A percentile compares a stretch with the other conserved stretches of the same genome.
Evolutionary conservation across 2,888 invertebrate genomes (phyloP).

Genomic region (Pogonocherus hispidulus): DNA sequence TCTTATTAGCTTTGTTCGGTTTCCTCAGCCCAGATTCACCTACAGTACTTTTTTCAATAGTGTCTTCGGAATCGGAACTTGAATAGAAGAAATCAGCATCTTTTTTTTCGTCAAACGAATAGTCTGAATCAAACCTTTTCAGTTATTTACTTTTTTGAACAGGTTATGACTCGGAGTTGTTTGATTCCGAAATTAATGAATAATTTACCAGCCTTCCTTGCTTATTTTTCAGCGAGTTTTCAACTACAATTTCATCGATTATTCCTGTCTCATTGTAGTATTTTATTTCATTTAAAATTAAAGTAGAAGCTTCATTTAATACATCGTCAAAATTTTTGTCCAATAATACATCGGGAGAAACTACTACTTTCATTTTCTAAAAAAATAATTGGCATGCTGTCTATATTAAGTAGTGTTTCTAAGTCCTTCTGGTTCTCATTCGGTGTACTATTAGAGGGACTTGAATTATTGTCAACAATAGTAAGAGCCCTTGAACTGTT

Average conservation of each 20-base stretch:
- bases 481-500: not conserved
- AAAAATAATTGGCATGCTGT: conserved; percentile 6
- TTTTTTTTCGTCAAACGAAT: conserved; percentile 26
- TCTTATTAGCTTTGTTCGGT: conserved; percentile 6
- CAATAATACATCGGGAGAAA: not conserved
- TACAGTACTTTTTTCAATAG: conserved; percentile 1
- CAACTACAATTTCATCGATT: too few species aligned
- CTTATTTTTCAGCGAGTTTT: not conserved
- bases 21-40: conserved; percentile 7
- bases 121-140: conserved; percentile 24
- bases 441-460: conserved; percentile 1
- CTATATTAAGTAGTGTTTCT: not conserved
- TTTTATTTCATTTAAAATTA: not conserved
- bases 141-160: conserved; percentile 8
- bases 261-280: not conserved
- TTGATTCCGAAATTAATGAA: conserved; percentile 14
- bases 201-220: conserved; percentile 18
- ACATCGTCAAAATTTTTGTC: not conserved
- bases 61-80: conserved; percentile 20
- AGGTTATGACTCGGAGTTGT: not conserved
- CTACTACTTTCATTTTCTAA: not conserved
- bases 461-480: not conserved
- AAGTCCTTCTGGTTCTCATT: not conserved
- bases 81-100: conserved; percentile 28
- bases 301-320: not conserved